These are phyloP conservation scores for Drosophila sp. DNA, from an alignment of 1,140 invertebrate species.

Conservation along the genomic window DNA sequence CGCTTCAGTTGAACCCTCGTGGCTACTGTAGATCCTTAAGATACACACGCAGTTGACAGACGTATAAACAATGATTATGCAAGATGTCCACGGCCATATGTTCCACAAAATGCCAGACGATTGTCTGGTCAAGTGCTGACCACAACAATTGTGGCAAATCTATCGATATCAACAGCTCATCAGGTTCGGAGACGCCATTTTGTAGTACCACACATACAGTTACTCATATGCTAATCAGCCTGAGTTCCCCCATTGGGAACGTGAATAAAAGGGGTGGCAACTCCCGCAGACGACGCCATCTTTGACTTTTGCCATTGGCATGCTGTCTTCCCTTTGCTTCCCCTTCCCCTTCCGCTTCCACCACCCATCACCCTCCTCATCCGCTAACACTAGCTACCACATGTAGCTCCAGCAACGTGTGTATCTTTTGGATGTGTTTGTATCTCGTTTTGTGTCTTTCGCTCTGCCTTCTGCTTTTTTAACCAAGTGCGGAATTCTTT, in stretches of 20 bases:
- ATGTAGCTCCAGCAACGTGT: conserved; percentile 17
- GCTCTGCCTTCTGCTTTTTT: conserved; percentile 43
- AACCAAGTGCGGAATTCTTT: conserved; percentile 58
- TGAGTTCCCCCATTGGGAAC: conserved; percentile 25
- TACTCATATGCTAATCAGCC: conserved; percentile 45
- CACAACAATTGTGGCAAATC: conserved; percentile 45
- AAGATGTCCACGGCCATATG: conserved; percentile 48
- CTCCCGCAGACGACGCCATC: conserved; percentile 42
- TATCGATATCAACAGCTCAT: conserved; percentile 13
- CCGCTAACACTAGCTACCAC: neutral
- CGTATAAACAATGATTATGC: conserved; percentile 48
- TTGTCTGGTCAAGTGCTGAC: conserved; percentile 57
- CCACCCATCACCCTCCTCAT: no score
- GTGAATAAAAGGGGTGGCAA: conserved; percentile 43
- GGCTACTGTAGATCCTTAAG: conserved; percentile 50
- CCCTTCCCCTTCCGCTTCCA: neutral
- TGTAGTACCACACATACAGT: conserved; percentile 4
- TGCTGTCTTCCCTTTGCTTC: conserved; percentile 7
- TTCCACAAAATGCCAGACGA: conserved; percentile 8
- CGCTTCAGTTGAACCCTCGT: conserved; percentile 14
- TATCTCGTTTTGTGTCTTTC: conserved; percentile 38
- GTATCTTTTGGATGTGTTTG: conserved; percentile 36
- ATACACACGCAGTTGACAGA: conserved; percentile 26
- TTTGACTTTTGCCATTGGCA: conserved; percentile 36
- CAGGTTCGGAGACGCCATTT: conserved; percentile 30